These are phyloP conservation scores for Martes flavigula DNA, from an alignment of 2,797 vertebrate genomes.

Conservation along the genomic window DNA sequence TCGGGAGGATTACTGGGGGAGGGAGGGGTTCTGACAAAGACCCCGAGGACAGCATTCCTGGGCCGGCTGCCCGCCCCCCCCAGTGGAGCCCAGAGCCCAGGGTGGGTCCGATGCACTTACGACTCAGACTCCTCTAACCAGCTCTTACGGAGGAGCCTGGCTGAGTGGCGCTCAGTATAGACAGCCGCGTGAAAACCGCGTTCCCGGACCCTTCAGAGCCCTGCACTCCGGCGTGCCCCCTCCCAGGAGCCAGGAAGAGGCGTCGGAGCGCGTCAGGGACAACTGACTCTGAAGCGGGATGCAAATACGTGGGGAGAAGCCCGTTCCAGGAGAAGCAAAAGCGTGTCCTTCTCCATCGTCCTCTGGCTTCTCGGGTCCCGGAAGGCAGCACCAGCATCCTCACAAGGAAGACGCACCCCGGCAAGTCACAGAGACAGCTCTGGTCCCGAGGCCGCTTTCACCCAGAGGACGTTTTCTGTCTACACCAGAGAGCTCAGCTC, in stretches of 20 bases:
- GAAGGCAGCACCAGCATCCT: background rate
- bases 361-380: background rate
- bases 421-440: background rate
- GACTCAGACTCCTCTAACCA: background rate
- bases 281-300: no score
- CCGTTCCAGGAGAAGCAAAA: background rate
- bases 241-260: background rate
- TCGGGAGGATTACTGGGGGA: fast-evolving
- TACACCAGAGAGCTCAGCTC: background rate
- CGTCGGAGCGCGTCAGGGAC: background rate
- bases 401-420: background rate
- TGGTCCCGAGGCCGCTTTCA: no score
- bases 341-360: fast-evolving
- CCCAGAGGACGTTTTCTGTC: background rate
- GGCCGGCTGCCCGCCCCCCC: background rate
- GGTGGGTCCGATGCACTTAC: background rate
- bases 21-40: background rate
- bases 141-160: background rate
- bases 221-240: background rate
- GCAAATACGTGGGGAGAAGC: background rate
- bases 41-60: no score
- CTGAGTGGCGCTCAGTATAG: background rate
- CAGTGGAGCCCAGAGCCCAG: background rate
- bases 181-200: background rate
- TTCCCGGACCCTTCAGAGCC: fast-evolving